Percentiles rank a stretch among this genome's conserved stretches.
phyloP scores from a whole-genome alignment of 2,797 vertebrate species.

The Alectoris magna region DNA sequence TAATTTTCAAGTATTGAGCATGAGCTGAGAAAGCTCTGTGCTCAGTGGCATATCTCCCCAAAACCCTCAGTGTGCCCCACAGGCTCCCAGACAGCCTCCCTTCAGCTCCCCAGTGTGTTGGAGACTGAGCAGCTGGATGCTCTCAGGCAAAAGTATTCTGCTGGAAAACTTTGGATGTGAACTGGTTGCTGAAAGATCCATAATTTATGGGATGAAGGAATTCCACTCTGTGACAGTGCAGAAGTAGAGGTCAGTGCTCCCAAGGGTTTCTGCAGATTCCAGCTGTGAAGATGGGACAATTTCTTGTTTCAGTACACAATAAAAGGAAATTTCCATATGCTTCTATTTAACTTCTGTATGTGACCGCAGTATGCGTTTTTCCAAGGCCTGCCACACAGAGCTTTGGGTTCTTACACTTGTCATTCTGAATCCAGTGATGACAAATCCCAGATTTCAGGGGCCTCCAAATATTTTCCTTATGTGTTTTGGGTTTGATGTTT shows the following conservation, averaged over 20 bases:
- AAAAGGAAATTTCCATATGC: constrained; percentile 30
- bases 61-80: neutral
- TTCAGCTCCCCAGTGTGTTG: neutral
- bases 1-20: neutral
- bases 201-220: constrained; percentile 47
- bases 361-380: neutral
- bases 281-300: neutral
- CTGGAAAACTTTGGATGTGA: constrained; percentile 11
- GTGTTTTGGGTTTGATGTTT: neutral
- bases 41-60: neutral
- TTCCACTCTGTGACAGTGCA: constrained; percentile 18
- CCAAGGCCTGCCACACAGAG: neutral
- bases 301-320: neutral
- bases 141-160: constrained; percentile 11
- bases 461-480: neutral
- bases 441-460: neutral
- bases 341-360: constrained; percentile 36
- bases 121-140: constrained; percentile 22
- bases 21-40: neutral
- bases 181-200: constrained; percentile 14
- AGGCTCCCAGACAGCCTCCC: neutral
- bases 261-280: constrained; percentile 21
- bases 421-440: neutral
- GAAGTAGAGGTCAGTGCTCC: neutral
- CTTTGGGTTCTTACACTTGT: neutral